Evolutionary conservation across 2,797 vertebrate genomes (phyloP).

Genomic region (Peromyscus attwateri): DNA sequence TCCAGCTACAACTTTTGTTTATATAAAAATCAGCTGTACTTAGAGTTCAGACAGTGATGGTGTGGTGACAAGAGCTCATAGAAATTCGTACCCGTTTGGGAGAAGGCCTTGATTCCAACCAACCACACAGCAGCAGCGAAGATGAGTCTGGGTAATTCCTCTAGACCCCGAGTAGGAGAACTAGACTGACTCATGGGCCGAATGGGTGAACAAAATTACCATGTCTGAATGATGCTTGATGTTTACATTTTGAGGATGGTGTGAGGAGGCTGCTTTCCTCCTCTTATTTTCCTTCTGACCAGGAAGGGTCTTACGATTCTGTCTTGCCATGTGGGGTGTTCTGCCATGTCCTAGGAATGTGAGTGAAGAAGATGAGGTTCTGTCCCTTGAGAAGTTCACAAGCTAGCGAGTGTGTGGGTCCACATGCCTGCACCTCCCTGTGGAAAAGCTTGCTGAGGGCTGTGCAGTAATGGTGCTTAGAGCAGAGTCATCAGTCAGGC

Average conservation of each 20-base stretch:
- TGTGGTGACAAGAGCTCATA: not conserved
- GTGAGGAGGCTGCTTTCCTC: not conserved
- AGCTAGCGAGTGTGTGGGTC: not conserved
- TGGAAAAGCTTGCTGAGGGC: not conserved
- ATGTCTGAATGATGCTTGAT: not conserved
- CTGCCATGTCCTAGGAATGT: not conserved
- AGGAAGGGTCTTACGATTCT: not conserved
- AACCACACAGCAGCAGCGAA: not conserved
- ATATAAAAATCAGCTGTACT: not conserved
- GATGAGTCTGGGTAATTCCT: not conserved
- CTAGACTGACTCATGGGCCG: not conserved
- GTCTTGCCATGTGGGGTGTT: not conserved
- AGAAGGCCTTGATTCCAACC: not conserved
- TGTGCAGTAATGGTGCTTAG: not conserved
- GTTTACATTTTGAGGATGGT: not conserved
- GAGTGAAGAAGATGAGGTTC: not conserved
- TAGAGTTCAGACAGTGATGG: not conserved
- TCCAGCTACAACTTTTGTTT: conserved; percentile 13
- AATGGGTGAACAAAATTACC: not conserved
- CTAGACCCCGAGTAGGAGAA: not conserved
- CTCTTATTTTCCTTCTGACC: not conserved
- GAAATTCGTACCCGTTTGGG: not conserved
- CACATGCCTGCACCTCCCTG: too few species aligned
- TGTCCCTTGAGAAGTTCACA: not conserved
- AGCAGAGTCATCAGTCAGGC: not conserved